Percentiles rank a stretch among this genome's conserved stretches.
Conservation (phyloP, 2,113 vertebrate genomes). For the Zapus hudsonius region DNA sequence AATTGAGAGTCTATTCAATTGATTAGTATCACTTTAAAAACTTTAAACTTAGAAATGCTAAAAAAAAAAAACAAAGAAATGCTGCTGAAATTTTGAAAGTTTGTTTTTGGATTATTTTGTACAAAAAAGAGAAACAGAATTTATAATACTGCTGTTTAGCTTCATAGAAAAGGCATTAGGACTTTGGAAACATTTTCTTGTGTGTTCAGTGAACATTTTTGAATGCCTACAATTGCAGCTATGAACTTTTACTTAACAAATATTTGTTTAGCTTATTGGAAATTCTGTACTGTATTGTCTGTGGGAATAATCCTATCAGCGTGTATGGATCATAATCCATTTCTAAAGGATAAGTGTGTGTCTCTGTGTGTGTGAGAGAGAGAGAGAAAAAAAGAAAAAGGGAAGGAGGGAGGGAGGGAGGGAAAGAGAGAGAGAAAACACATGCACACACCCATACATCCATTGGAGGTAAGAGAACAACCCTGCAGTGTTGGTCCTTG, state of each 20-base stretch:
- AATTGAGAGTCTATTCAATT: not conserved
- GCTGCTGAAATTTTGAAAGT: conserved; percentile 27
- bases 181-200: conserved; percentile 1
- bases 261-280: conserved; percentile 32
- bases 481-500: too few relatives aligned
- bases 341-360: conserved; percentile 23
- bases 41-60: conserved; percentile 32
- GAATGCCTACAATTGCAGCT: conserved; percentile 1
- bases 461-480: too few relatives aligned
- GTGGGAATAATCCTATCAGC: not conserved
- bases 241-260: conserved; percentile 51
- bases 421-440: too few relatives aligned
- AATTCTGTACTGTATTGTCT: not conserved
- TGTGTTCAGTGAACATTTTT: conserved; percentile 57
- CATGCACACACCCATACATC: too few relatives aligned
- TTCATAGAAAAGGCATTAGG: not conserved
- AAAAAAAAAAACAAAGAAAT: too few relatives aligned
- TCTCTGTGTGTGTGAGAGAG: too few relatives aligned
- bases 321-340: not conserved
- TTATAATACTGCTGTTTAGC: not conserved
- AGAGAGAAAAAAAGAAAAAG: too few relatives aligned
- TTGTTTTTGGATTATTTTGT: conserved; percentile 12
- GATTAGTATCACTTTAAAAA: conserved; percentile 26
- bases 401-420: too few relatives aligned
- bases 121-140: not conserved